These are phyloP conservation scores for Sus cebifrons DNA, from an alignment of 2,797 vertebrate species.

Conservation along the genomic window DNA sequence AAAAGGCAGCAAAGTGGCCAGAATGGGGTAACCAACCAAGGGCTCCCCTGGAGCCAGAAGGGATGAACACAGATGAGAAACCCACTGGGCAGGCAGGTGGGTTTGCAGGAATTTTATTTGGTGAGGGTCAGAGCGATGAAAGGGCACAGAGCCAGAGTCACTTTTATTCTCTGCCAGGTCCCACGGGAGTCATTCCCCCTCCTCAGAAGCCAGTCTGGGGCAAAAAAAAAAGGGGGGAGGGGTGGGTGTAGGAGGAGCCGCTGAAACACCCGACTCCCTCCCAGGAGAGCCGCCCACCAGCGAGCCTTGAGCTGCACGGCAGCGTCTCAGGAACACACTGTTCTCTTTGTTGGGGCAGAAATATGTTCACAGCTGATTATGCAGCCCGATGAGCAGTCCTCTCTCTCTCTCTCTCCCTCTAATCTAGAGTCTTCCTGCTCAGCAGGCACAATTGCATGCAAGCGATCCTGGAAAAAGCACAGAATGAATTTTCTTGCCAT, in stretches of 20 bases:
- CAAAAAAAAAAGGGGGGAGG: not conserved
- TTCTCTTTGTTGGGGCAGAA: slow-evolving; percentile 80
- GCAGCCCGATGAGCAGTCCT: slow-evolving; percentile 69
- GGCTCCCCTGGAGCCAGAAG: not conserved
- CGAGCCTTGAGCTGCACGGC: not conserved
- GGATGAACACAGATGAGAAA: not conserved
- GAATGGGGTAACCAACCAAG: fast-evolving
- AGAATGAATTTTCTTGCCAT: slow-evolving; percentile 8
- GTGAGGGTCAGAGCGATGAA: not conserved
- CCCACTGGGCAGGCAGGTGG: not conserved
- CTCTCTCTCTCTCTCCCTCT: not conserved
- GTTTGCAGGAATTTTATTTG: not conserved
- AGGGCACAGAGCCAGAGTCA: not conserved
- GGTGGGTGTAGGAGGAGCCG: not conserved
- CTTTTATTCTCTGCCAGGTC: not conserved
- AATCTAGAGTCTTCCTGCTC: slow-evolving; percentile 65
- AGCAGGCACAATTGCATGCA: not conserved
- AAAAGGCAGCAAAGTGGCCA: not conserved
- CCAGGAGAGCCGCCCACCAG: slow-evolving; percentile 65
- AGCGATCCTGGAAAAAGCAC: not conserved
- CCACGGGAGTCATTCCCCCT: not conserved
- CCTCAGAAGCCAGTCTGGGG: not conserved
- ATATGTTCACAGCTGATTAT: slow-evolving; percentile 58
- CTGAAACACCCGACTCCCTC: not conserved
- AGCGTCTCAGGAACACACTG: slow-evolving; percentile 72